Percentiles rank a stretch among this genome's conserved stretches.
Conservation (phyloP, 2,113 vertebrate species). For the Leucoraja erinaceus region DNA sequence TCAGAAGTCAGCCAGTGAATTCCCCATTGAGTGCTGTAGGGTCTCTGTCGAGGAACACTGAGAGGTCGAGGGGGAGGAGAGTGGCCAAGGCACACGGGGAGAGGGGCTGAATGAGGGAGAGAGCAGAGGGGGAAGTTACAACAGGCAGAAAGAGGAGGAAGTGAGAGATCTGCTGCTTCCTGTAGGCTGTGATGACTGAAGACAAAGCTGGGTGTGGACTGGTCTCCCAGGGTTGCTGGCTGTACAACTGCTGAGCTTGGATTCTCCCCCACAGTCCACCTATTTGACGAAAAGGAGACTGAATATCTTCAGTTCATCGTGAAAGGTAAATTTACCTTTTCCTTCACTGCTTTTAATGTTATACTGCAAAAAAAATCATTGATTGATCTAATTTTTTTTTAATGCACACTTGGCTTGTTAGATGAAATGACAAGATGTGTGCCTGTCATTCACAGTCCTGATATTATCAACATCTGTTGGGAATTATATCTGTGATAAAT, state of each 20-base stretch:
- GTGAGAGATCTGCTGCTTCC: slow-evolving; percentile 43
- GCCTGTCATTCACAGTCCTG: not conserved
- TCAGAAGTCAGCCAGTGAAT: not conserved
- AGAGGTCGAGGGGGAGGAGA: not conserved
- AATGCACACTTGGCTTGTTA: slow-evolving; percentile 4
- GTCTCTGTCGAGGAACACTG: not conserved
- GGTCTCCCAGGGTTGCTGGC: slow-evolving; percentile 35
- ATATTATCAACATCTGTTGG: not conserved
- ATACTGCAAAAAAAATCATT: not conserved
- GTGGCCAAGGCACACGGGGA: not conserved
- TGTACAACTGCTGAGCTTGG: slow-evolving; percentile 40
- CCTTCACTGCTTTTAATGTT: slow-evolving; percentile 4
- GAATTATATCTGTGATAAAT: not conserved
- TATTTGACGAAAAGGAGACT: slow-evolving; percentile 20
- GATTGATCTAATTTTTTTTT: not conserved
- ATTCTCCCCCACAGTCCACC: slow-evolving; percentile 33
- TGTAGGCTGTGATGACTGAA: slow-evolving; percentile 41
- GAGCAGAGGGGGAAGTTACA: slow-evolving; percentile 28
- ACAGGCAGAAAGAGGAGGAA: slow-evolving; percentile 40
- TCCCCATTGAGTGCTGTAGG: not conserved
- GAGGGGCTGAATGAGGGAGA: not conserved
- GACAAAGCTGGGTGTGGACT: slow-evolving; percentile 44
- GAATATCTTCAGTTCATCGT: not conserved
- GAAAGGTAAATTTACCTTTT: slow-evolving; percentile 9
- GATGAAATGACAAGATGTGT: not conserved